Base-by-base conservation (phyloP, 2,113 vertebrate genomes). In the Epinephelus cyanopodus region DNA sequence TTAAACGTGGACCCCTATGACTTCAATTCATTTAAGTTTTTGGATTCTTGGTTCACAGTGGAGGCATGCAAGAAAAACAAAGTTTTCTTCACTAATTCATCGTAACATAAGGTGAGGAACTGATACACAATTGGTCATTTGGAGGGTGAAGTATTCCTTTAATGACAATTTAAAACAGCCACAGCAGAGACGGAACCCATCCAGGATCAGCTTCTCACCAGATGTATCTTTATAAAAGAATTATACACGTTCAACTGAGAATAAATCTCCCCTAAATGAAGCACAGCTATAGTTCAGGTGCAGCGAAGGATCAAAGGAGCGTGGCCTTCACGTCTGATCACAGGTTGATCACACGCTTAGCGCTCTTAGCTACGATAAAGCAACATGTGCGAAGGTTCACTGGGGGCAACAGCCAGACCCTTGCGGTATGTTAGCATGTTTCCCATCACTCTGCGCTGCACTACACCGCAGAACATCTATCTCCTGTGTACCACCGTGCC, bases 391-490 rank as follows among this genome's bases (percentile, higher is more conserved):
- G 14, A 57, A 53, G 25, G 84, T 79, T 82, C 78, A 79, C 61
- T 29, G 21, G 13, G 83, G 80, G 56, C 78, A 27, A 79, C 45
- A 15, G 5, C 68, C 73, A 85, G 88, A 77, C 73, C 15, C 23
- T 60, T 53, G 29, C 33, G 15, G 21, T 47, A 52, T 33, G 54
- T 57, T 14, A 56, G 77, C 39, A 71, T 90, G 88, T 84, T 89
- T 90, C 86, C 68, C 83, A 91, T 90, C 91, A 87, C 21, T 77
- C 84, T 52, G 0, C 6, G 29, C 84, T 77, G 47, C 61, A 19
- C 73, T 10, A 77, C 76, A 81, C 73, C 7, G 79, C 76, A 83
- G 61, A 77, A 60, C 88, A 88, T 89, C 84, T 70, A 84, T 71
- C 86, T 87, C 65, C 50, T 42, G 61, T 77, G 74, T 79, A 78